phyloP scores from a whole-genome alignment of 2,797 vertebrate species.

The Catostomus latipinnis region DNA sequence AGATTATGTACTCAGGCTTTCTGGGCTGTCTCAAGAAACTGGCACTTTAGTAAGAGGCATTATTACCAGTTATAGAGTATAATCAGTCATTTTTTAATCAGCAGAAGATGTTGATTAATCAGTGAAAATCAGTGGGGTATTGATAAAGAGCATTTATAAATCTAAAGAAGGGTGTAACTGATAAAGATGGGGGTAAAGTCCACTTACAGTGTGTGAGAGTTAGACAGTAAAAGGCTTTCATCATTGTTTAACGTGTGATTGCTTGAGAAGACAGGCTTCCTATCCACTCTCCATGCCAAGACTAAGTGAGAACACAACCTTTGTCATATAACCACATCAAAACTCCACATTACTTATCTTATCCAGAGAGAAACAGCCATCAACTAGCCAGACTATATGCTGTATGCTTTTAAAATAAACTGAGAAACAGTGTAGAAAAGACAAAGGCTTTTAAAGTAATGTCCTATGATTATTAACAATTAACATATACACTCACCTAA shows the following conservation, averaged over 20 bases:
- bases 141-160: slow-evolving; percentile 37
- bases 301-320: background rate
- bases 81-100: background rate
- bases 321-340: background rate
- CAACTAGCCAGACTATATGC: background rate
- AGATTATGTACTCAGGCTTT: background rate
- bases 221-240: too few relatives aligned
- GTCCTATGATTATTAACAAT: background rate
- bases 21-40: background rate
- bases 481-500: too few relatives aligned
- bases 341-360: background rate
- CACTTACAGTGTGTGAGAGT: slow-evolving; percentile 38
- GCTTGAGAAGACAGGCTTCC: slow-evolving; percentile 2
- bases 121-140: slow-evolving; percentile 13
- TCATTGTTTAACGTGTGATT: slow-evolving; percentile 22
- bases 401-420: background rate
- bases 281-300: too few relatives aligned
- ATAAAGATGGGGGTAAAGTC: slow-evolving; percentile 67
- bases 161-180: slow-evolving; percentile 44
- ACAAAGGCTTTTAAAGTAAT: background rate
- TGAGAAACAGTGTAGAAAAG: background rate
- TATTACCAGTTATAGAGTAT: background rate
- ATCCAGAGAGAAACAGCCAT: background rate
- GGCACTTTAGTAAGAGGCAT: background rate
- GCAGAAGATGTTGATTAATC: slow-evolving; percentile 2